Base-by-base conservation (phyloP, 2,888 invertebrate genomes). In the Masnerella sp. region DNA sequence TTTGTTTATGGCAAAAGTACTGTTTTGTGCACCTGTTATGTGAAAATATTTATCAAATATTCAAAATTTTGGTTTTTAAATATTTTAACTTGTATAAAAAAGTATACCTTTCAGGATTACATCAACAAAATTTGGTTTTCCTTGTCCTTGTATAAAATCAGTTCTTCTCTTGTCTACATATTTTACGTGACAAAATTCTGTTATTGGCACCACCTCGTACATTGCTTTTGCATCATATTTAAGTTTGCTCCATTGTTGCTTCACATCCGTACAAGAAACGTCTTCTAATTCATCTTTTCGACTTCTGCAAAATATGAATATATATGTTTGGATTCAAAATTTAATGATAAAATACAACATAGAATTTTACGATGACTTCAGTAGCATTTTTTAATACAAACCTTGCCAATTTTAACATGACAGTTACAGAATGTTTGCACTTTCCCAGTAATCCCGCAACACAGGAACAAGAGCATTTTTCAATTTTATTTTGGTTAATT, bases 221-320 rank as follows among this genome's bases (percentile, higher is more conserved):
- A 51, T 51, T 8, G 11, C 22, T 40, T 49, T 58, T 0, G 40
- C 36, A 17, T 18, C 20, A 5, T 32, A 22, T 42, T 59, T 68
- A 5, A 68, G 18, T 43, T 42, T 49, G 0, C 58, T 25, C 68
- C 68, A 68, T 14, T 42, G 34, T 11, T 68, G 68, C 15, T 43
- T 18, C 0, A 67, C 9, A 18, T 68, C 59, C 1, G 68, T 68
- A 47, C 49, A 58, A 7, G 49, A 43, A 4, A 51, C 15, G 8
- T 59, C 42, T 8, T 68, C 51, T 9, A 58, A 32, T 36, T 30
- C 14, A 0, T 15, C 2, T n/a, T 28, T 17, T 25, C 1, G 9
- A 15, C n/a, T n/a, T 32, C 32, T 32, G 32, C 32, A 32, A 32
- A n/a, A 32, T 3, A 9, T 5, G 11, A 9, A n/a, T 3, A 8